A percentile compares a stretch with the other conserved stretches of the same genome.
Evolutionary conservation across 23 tunicate genomes (phyloP).

Genomic region (Trididemnum clinides): DNA sequence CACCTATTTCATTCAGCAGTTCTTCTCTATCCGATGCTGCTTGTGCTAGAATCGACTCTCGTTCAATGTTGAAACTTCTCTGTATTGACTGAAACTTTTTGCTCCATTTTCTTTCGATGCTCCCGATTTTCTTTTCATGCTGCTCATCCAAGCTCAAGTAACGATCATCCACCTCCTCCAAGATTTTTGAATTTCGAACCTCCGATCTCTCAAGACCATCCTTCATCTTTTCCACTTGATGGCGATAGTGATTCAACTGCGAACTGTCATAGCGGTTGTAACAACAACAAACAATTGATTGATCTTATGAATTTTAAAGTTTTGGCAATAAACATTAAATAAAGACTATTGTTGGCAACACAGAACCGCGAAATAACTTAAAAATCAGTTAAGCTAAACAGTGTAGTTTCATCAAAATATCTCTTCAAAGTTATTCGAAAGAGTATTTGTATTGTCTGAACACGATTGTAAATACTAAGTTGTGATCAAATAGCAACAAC

Average conservation of each 20-base stretch:
- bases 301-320: too few relatives aligned
- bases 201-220: constrained; percentile 64
- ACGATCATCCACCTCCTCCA: constrained; percentile 84
- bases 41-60: constrained; percentile 42
- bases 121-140: constrained; percentile 40
- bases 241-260: constrained; percentile 45
- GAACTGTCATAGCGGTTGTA: too few relatives aligned
- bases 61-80: constrained; percentile 42
- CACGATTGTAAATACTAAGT: too few relatives aligned
- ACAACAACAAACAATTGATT: too few relatives aligned
- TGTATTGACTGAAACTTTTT: constrained; percentile 54
- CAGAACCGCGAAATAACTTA: too few relatives aligned
- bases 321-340: too few relatives aligned
- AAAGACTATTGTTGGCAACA: too few relatives aligned
- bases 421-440: too few relatives aligned
- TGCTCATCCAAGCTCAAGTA: constrained; percentile 67
- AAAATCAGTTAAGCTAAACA: too few relatives aligned
- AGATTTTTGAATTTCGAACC: constrained; percentile 56
- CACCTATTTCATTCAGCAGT: constrained; percentile 74
- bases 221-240: constrained; percentile 49
- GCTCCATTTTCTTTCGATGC: constrained; percentile 58
- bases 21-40: constrained; percentile 57
- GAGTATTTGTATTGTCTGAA: too few relatives aligned
- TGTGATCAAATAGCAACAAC: too few relatives aligned
- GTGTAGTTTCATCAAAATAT: too few relatives aligned